Evolutionary conservation across 1,140 invertebrate species (phyloP).

Genomic region (Mya arenaria): DNA sequence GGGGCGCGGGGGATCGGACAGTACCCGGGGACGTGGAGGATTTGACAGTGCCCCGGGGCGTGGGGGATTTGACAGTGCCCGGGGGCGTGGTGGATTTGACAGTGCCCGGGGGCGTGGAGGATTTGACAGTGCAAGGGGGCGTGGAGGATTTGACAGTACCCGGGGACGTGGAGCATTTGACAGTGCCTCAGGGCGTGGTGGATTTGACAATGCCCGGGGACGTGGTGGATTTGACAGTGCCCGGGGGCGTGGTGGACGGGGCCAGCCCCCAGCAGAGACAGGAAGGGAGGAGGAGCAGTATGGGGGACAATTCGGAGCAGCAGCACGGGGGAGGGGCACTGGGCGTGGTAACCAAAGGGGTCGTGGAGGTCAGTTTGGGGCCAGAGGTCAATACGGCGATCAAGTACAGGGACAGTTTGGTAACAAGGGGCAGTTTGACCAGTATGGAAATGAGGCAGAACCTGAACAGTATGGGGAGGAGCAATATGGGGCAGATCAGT

Average conservation of each 20-base stretch:
- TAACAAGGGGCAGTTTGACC: background rate
- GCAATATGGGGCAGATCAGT: background rate
- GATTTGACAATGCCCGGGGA: background rate
- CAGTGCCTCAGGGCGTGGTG: background rate
- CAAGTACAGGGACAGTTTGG: background rate
- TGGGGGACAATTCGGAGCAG: background rate
- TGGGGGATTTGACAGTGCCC: background rate
- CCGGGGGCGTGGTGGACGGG: background rate
- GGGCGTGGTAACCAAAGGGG: background rate
- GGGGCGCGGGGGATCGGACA: background rate
- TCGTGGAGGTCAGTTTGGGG: background rate
- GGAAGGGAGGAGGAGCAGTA: background rate
- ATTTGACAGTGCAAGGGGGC: background rate
- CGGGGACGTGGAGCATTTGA: background rate
- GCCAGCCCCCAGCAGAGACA: too few relatives aligned
- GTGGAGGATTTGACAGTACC: background rate
- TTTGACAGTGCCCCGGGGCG: background rate
- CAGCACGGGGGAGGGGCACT: background rate
- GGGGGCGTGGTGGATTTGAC: background rate
- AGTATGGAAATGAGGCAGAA: background rate
- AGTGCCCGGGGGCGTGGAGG: slow-evolving; percentile 14
- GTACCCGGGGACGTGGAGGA: background rate
- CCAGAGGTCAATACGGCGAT: background rate
- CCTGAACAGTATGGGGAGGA: background rate
- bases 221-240: background rate